These are phyloP conservation scores for Hippotragus niger DNA, from an alignment of 2,113 vertebrate species.

Conservation along the genomic window DNA sequence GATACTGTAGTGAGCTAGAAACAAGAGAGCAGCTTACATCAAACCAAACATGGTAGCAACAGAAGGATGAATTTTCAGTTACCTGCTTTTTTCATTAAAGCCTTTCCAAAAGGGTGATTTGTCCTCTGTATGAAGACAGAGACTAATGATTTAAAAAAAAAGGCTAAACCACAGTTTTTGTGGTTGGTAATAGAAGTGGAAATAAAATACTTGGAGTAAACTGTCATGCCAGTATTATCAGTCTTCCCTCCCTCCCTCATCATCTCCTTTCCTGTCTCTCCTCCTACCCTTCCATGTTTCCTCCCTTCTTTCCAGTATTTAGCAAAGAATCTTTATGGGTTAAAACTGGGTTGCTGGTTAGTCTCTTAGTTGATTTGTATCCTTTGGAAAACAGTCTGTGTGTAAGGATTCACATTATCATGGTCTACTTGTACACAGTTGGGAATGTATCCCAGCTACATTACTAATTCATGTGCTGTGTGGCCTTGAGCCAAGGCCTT, in stretches of 20 bases:
- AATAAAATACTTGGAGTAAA: background rate
- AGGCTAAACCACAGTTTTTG: background rate
- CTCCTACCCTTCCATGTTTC: background rate
- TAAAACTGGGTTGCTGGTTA: background rate
- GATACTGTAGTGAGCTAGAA: constrained; percentile 48
- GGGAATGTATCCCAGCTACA: background rate
- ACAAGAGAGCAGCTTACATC: background rate
- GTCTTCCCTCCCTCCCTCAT: background rate
- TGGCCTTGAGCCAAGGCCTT: background rate
- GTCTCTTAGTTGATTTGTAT: background rate
- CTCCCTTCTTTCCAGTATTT: background rate
- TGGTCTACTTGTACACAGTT: background rate
- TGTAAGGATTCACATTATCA: background rate
- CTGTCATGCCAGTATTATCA: background rate
- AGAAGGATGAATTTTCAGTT: background rate
- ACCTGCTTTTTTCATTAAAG: background rate
- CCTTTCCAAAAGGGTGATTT: background rate
- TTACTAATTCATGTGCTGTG: constrained; percentile 19
- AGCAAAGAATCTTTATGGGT: background rate
- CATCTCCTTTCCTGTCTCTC: background rate
- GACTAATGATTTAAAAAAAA: background rate
- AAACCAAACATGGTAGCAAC: background rate
- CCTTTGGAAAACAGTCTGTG: background rate
- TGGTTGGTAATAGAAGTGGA: background rate
- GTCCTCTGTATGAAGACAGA: background rate